phyloP scores from a whole-genome alignment of 53 echinoderm and acorn worm genomes.

The Temnopleurus reevesii region DNA sequence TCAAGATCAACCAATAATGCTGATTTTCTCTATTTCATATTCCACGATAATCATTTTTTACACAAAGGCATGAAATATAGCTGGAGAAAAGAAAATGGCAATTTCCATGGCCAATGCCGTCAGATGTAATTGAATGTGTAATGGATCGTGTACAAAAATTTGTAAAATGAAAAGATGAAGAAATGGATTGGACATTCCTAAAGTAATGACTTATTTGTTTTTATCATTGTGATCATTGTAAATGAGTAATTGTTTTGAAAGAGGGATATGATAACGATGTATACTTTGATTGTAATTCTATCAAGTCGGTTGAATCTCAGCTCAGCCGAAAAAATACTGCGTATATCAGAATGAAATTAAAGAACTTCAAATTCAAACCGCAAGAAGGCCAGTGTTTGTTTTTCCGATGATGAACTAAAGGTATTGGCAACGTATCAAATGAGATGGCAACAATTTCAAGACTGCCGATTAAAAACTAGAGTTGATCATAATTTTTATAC shows the following conservation, averaged over 20 bases:
- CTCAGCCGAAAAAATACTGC: slow-evolving; percentile 3
- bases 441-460: not conserved
- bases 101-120: not conserved
- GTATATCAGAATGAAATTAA: not conserved
- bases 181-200: no score
- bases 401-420: not conserved
- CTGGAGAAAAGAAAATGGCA: not conserved
- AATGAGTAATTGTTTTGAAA: not conserved
- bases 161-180: not conserved
- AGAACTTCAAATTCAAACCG: not conserved
- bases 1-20: not conserved
- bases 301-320: not conserved
- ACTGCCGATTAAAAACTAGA: not conserved
- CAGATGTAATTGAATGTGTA: not conserved
- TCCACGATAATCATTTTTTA: not conserved
- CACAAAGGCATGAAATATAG: not conserved
- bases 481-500: no score
- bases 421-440: not conserved
- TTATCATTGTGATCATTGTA: not conserved
- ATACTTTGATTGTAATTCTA: not conserved
- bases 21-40: no score
- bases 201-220: no score
- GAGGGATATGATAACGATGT: not conserved
- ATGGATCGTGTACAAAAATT: not conserved
- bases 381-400: not conserved